These are phyloP conservation scores for Poecilia latipinna DNA, from an alignment of 2,113 vertebrate genomes.

Conservation along the genomic window DNA sequence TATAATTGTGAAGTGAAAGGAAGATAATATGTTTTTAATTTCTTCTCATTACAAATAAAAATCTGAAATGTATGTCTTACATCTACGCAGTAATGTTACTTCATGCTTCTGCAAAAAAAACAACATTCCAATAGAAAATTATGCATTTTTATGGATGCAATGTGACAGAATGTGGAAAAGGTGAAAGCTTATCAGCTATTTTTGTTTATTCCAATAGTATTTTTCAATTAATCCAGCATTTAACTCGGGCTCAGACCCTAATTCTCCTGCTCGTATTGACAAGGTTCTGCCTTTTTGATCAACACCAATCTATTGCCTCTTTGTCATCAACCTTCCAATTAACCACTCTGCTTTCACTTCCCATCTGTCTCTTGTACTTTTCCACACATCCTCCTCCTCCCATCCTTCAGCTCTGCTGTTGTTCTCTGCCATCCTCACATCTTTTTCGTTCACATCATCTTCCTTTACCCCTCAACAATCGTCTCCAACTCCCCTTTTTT, in stretches of 20 bases:
- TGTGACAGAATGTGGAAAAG: neutral
- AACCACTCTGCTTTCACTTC: slow-evolving; percentile 16
- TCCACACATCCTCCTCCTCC: slow-evolving; percentile 4
- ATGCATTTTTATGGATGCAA: no score
- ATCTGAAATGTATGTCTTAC: neutral
- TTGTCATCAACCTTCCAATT: slow-evolving; percentile 17
- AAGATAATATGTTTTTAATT: neutral
- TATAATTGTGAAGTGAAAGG: neutral
- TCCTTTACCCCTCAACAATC: slow-evolving; percentile 33
- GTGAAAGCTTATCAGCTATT: neutral
- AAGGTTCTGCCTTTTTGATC: slow-evolving; percentile 24
- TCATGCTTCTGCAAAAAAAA: neutral
- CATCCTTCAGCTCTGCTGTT: slow-evolving; percentile 16
- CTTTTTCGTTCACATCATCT: slow-evolving; percentile 45
- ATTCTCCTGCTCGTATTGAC: slow-evolving; percentile 24
- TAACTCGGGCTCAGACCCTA: neutral
- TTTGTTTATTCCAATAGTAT: neutral
- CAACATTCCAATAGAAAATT: neutral
- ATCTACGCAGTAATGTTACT: neutral
- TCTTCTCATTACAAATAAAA: no score
- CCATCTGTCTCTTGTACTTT: slow-evolving; percentile 18
- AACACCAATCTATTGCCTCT: slow-evolving; percentile 19
- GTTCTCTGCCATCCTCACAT: slow-evolving; percentile 37
- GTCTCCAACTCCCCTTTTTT: slow-evolving; percentile 55
- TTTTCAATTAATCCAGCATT: slow-evolving; percentile 10